Evolutionary conservation across 2,888 invertebrate genomes (phyloP), one percentile per base, ranked within the genome.

Genomic region (Molorchus minor): DNA sequence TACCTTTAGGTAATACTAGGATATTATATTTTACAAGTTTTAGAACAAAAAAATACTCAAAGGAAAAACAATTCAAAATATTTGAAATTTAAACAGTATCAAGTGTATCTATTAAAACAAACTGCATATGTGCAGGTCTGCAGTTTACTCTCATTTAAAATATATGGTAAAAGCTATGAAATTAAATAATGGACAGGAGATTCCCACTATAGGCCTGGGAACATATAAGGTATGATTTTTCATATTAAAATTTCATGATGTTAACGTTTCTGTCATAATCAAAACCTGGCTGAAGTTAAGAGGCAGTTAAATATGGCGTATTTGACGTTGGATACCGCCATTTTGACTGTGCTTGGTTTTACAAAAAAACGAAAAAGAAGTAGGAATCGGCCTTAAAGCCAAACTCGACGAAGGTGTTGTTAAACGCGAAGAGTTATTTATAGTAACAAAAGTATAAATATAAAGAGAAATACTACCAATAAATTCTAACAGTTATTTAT

Each of bases 351-450:
- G 88, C 89, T 0, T 82, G 83, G 44, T 77, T 82, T n/a, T 89
- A 89, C 71, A 82, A 80, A n/a, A n/a, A 0, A 85, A 85, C 52
- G 86, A 86, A 73, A 72, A 73, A 3, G 82, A 86, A 73, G 84
- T 88, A 0, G 87, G 87, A 0, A 79, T 79, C 55, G 76, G 67
- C 10, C 46, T 91, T 8, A 79, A 82, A 12, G 79, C 82, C 55
- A 89, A 88, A 78, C 83, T 90, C 1, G 72, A 78, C 0, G 85
- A 87, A 45, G 88, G 89, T 0, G 82, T 84, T 1, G 83, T 89
- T 0, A 88, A 84, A 67, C 82, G 91, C 35, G 85, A 88, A 66
- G 89, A 91, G 12, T 78, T 91, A 0, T 90, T 87, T 76, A 83
- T 90, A 58, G 86, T 85, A 0, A 86, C 85, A 59, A 91, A 91